Conservation (phyloP, 2,113 vertebrate genomes). For the Chaetorhynchus papuensis region DNA sequence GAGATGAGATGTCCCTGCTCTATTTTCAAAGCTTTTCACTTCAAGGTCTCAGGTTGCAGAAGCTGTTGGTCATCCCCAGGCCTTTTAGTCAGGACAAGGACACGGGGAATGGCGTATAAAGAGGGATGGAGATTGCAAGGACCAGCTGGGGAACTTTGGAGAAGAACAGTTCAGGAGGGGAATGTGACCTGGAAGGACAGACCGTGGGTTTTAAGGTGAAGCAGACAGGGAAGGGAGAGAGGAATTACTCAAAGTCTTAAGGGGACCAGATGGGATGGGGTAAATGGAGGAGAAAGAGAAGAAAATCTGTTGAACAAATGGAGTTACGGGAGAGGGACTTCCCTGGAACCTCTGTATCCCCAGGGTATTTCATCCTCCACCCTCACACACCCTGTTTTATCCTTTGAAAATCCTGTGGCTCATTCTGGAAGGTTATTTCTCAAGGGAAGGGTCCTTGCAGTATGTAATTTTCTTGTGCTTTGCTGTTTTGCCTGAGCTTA, state of each 20-base stretch:
- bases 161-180: neutral
- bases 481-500: neutral
- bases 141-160: neutral
- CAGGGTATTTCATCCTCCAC: fast-evolving
- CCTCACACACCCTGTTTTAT: neutral
- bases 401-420: neutral
- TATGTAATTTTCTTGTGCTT: neutral
- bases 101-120: neutral
- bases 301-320: neutral
- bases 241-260: neutral
- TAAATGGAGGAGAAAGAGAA: neutral
- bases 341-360: neutral
- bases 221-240: neutral
- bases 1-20: neutral
- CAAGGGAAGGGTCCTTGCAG: fast-evolving
- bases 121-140: neutral
- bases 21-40: neutral
- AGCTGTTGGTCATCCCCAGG: neutral
- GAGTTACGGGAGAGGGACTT: neutral
- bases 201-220: neutral
- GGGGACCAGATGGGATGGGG: neutral
- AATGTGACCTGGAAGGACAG: neutral
- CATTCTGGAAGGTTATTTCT: neutral
- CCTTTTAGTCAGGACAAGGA: neutral
- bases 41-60: neutral